phyloP scores from a whole-genome alignment of 2,797 vertebrate species.

The Pelodytes ibericus region DNA sequence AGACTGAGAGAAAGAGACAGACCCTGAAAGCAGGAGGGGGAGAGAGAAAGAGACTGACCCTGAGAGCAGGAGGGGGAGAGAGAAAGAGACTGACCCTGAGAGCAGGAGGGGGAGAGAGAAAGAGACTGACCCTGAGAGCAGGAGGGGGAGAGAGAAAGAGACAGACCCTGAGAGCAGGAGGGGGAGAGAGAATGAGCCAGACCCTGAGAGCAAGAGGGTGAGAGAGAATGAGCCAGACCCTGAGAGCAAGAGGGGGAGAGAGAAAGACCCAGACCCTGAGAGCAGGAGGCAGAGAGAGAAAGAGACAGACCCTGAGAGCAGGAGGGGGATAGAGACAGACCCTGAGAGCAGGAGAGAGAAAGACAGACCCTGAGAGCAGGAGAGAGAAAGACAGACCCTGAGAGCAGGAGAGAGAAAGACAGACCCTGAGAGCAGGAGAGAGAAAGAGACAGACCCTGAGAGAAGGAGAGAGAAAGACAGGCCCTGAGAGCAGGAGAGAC shows the following conservation, averaged over 20 bases:
- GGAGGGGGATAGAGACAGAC: background rate
- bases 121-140: background rate
- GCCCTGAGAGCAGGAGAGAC: no score
- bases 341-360: no score
- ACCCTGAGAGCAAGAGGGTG: background rate
- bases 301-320: background rate
- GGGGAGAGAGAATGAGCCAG: background rate
- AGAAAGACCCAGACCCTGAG: background rate
- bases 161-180: background rate
- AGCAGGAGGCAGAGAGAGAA: background rate
- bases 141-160: background rate
- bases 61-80: background rate
- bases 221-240: background rate
- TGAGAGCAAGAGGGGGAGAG: background rate
- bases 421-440: no score
- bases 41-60: background rate
- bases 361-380: no score
- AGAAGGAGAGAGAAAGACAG: no score
- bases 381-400: no score
- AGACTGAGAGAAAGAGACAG: background rate
- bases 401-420: no score
- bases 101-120: conserved; percentile 1
- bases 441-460: no score
- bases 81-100: no score
- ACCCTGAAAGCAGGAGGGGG: background rate